These are phyloP conservation scores for Tenebrio molitor DNA, from an alignment of 1,140 invertebrate genomes.

Conservation along the genomic window DNA sequence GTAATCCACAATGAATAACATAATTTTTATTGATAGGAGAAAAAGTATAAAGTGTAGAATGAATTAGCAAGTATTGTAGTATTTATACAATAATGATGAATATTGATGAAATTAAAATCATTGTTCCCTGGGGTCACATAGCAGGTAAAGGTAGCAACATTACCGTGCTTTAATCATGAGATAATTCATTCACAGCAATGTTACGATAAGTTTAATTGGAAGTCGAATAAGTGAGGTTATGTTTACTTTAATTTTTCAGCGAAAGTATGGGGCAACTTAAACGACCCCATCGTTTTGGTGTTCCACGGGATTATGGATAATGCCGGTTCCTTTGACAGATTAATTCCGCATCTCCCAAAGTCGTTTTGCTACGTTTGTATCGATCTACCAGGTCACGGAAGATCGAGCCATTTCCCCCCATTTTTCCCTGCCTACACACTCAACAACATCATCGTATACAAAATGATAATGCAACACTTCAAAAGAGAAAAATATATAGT, in stretches of 20 bases:
- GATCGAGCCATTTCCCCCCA: conserved; percentile 73
- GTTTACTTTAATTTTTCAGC: conserved; percentile 65
- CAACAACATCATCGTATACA: conserved; percentile 69
- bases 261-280: conserved; percentile 74
- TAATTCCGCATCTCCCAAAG: conserved; percentile 72
- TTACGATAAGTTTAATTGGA: not conserved
- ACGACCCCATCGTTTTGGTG: conserved; percentile 69
- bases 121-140: conserved; percentile 84
- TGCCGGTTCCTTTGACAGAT: conserved; percentile 75
- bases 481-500: conserved; percentile 66
- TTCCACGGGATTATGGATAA: conserved; percentile 78
- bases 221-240: conserved; percentile 11
- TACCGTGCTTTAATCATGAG: too few relatives aligned
- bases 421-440: conserved; percentile 68
- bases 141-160: too few relatives aligned
- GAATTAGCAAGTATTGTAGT: too few relatives aligned
- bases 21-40: too few relatives aligned
- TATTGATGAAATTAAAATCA: conserved; percentile 77
- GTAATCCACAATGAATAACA: too few relatives aligned
- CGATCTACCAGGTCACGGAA: conserved; percentile 80
- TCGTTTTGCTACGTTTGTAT: conserved; percentile 74
- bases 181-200: conserved; percentile 32
- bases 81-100: conserved; percentile 47
- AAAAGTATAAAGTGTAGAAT: too few relatives aligned
- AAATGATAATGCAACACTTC: conserved; percentile 70